These are phyloP conservation scores for Plectropomus leopardus DNA, from an alignment of 2,113 vertebrate genomes.

Conservation along the genomic window DNA sequence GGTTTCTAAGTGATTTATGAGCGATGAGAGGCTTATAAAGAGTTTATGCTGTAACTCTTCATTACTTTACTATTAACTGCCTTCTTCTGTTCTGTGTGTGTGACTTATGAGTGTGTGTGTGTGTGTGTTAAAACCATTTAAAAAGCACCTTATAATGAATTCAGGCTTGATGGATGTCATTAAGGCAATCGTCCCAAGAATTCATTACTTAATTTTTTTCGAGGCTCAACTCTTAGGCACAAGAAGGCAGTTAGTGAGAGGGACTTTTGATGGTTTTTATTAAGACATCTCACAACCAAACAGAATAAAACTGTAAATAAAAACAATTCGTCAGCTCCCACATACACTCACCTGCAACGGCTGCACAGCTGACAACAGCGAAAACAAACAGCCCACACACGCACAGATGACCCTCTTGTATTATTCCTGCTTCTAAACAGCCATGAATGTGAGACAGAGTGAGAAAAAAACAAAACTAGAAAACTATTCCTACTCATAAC, in stretches of 20 bases:
- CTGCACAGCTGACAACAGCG: slow-evolving; percentile 14
- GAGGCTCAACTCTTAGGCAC: not conserved
- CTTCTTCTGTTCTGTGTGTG: slow-evolving; percentile 41
- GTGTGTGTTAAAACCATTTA: slow-evolving; percentile 36
- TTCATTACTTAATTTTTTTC: slow-evolving; percentile 29
- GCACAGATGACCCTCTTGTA: slow-evolving; percentile 22
- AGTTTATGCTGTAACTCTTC: slow-evolving; percentile 66
- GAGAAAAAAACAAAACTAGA: not conserved
- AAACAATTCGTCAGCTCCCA: slow-evolving; percentile 38
- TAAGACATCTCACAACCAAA: slow-evolving; percentile 14
- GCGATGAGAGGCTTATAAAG: slow-evolving; percentile 55
- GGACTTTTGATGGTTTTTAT: slow-evolving; percentile 3
- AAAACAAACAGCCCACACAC: slow-evolving; percentile 54
- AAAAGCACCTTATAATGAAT: slow-evolving; percentile 47
- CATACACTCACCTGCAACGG: slow-evolving; percentile 36
- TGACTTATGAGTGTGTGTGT: slow-evolving; percentile 23
- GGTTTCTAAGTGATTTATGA: slow-evolving; percentile 65
- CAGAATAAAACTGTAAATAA: not conserved
- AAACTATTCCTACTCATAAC: slow-evolving; percentile 6
- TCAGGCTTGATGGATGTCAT: slow-evolving; percentile 48
- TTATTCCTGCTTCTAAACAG: slow-evolving; percentile 30
- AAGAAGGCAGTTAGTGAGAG: not conserved
- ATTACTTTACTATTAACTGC: slow-evolving; percentile 63
- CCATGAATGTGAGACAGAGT: slow-evolving; percentile 5
- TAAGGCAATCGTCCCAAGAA: slow-evolving; percentile 28